phyloP scores from a whole-genome alignment of 2,888 invertebrate species.

The Melanargia galathea region DNA sequence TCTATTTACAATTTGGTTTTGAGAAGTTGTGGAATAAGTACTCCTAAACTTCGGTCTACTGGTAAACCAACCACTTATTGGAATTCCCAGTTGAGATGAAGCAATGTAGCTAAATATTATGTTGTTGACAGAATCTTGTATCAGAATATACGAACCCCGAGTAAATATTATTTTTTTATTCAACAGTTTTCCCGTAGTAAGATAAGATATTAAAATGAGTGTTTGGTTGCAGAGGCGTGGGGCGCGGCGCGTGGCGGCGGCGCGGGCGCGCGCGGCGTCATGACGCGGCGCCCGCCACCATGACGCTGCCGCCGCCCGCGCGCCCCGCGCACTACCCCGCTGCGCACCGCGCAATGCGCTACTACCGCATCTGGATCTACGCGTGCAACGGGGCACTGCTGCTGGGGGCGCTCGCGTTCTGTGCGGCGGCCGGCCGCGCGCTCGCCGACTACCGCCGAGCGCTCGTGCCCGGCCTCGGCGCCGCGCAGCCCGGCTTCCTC shows the following conservation, averaged over 20 bases:
- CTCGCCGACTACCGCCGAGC: constrained; percentile 87
- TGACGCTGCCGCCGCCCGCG: constrained; percentile 83
- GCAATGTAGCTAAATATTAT: background rate
- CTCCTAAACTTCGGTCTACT: background rate
- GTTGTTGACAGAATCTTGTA: too few species aligned
- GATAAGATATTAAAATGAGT: background rate
- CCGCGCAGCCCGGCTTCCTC: constrained; percentile 90
- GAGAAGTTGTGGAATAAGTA: background rate
- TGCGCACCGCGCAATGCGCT: constrained; percentile 86
- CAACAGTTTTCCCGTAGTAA: too few species aligned
- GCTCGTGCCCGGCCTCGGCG: constrained; percentile 87
- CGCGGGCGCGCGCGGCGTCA: constrained; percentile 81
- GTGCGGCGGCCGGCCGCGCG: constrained; percentile 88
- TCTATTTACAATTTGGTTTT: constrained; percentile 10
- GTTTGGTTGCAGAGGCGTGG: constrained; percentile 72
- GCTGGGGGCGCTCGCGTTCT: constrained; percentile 90
- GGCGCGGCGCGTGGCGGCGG: constrained; percentile 81
- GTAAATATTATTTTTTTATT: too few species aligned
- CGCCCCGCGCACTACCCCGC: constrained; percentile 77
- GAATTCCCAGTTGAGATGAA: background rate
- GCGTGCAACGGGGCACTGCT: constrained; percentile 94
- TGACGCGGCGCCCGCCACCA: constrained; percentile 81
- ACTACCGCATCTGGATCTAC: constrained; percentile 96
- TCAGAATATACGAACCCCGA: too few species aligned
- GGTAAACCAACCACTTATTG: background rate